These are phyloP conservation scores for Listronotus oregonensis DNA, from an alignment of 1,140 invertebrate genomes.

Conservation along the genomic window DNA sequence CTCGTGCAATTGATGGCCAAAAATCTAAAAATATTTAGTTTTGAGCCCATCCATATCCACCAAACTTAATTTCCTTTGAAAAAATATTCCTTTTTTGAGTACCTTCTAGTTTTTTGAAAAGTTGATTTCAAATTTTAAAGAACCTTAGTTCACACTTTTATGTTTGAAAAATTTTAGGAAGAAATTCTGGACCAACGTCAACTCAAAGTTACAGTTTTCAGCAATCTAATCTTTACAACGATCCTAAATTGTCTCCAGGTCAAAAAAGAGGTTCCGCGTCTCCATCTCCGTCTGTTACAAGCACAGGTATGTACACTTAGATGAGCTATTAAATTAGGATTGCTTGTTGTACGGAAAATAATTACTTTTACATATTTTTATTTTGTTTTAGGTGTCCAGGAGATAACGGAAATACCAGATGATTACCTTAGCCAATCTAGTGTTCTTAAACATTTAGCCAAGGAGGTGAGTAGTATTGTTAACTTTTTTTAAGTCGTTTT, in stretches of 20 bases:
- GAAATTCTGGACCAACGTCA: conserved; percentile 49
- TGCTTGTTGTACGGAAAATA: no score
- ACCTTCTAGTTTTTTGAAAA: no score
- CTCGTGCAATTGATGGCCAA: no score
- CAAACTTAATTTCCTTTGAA: no score
- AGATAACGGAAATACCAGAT: conserved; percentile 83
- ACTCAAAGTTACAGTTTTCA: conserved; percentile 44
- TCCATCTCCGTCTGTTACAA: conserved; percentile 49
- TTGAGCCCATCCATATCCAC: no score
- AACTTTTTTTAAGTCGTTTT: no score
- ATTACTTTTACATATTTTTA: no score
- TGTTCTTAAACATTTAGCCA: conserved; percentile 84
- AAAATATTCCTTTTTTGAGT: no score
- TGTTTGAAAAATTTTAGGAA: conserved; percentile 30
- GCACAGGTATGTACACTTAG: conserved; percentile 31
- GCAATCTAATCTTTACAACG: conserved; percentile 41
- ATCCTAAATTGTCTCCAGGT: conserved; percentile 47
- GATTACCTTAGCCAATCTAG: conserved; percentile 83
- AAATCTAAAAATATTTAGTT: no score
- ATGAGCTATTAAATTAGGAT: not conserved
- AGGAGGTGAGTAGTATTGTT: conserved; percentile 62
- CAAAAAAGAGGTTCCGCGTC: conserved; percentile 48
- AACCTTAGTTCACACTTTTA: no score
- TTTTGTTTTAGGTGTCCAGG: conserved; percentile 60
- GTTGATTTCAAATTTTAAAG: no score